These are phyloP conservation scores for Aspiorhynchus laticeps DNA, from an alignment of 2,113 vertebrate genomes.

Conservation along the genomic window DNA sequence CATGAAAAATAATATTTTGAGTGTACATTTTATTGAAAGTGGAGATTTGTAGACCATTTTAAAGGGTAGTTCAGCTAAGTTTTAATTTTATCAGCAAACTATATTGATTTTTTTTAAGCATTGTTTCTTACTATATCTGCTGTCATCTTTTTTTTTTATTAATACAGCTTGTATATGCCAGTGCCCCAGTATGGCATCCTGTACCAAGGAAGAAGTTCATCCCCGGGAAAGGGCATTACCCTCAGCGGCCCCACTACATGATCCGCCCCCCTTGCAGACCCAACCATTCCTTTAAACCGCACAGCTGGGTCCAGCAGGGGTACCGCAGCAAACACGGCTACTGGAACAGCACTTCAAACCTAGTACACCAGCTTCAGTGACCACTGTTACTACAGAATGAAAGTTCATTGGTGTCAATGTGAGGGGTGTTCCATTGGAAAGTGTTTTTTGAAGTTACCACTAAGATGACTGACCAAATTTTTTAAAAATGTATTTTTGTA, in stretches of 20 bases:
- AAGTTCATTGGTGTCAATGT: constrained; percentile 52
- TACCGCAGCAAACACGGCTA: constrained; percentile 64
- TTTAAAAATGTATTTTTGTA: constrained; percentile 60
- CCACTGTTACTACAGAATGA: constrained; percentile 44
- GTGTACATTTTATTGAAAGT: not conserved
- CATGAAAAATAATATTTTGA: not conserved
- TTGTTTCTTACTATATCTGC: not conserved
- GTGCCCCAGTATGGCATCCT: constrained; percentile 63
- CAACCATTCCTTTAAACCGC: constrained; percentile 64
- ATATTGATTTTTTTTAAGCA: not conserved
- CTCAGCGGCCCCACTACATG: constrained; percentile 63
- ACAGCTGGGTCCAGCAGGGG: constrained; percentile 67
- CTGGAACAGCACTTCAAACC: constrained; percentile 68
- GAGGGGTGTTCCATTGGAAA: constrained; percentile 9
- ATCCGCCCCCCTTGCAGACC: constrained; percentile 70
- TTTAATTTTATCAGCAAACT: too few relatives aligned
- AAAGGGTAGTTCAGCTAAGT: not conserved
- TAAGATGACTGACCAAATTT: constrained; percentile 62
- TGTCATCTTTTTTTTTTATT: not conserved
- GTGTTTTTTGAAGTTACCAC: constrained; percentile 55
- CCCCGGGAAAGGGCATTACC: constrained; percentile 49
- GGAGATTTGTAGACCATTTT: not conserved
- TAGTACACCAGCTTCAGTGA: constrained; percentile 61
- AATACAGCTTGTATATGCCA: constrained; percentile 62
- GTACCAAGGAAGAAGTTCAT: constrained; percentile 56